A percentile compares a stretch with the other conserved stretches of the same genome.
Conservation (phyloP, 2,888 invertebrate species). For the Eurytoma adleriae region DNA sequence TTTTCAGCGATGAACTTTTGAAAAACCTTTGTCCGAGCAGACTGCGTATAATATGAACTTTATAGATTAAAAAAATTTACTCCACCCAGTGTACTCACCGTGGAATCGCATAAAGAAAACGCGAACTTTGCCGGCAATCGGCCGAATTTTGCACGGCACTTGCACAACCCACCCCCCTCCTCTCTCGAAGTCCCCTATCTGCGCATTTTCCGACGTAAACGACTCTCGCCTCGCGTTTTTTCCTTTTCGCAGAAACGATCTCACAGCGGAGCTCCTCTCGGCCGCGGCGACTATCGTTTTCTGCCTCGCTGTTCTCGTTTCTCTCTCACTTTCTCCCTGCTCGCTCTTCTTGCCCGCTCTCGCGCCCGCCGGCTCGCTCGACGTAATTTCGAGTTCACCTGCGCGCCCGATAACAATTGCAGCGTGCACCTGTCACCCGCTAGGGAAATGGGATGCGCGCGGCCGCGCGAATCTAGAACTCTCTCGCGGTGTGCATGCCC, state of each 20-base stretch:
- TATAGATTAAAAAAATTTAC: too few relatives aligned
- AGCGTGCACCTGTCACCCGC: conserved; percentile 44
- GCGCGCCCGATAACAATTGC: conserved; percentile 47
- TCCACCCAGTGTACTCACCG: too few relatives aligned
- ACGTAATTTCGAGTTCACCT: conserved; percentile 36
- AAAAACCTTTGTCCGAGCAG: too few relatives aligned
- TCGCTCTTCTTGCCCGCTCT: background rate
- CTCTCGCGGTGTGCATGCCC: background rate
- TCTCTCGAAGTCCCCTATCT: background rate
- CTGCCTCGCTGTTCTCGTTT: background rate
- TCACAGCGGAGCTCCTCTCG: background rate
- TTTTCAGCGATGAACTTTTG: too few relatives aligned
- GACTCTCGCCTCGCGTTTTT: background rate
- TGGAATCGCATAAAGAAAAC: too few relatives aligned
- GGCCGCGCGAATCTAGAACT: conserved; percentile 31
- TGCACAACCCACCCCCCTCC: background rate
- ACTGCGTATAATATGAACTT: too few relatives aligned
- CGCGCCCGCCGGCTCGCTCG: background rate
- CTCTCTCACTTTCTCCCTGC: background rate
- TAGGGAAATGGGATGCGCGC: conserved; percentile 33
- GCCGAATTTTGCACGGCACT: background rate
- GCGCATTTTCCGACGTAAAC: too few relatives aligned
- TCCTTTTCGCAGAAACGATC: conserved; percentile 10
- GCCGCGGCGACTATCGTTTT: background rate
- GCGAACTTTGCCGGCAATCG: too few relatives aligned